phyloP scores from a whole-genome alignment of 2,797 vertebrate species.

The Poeciliopsis infans region DNA sequence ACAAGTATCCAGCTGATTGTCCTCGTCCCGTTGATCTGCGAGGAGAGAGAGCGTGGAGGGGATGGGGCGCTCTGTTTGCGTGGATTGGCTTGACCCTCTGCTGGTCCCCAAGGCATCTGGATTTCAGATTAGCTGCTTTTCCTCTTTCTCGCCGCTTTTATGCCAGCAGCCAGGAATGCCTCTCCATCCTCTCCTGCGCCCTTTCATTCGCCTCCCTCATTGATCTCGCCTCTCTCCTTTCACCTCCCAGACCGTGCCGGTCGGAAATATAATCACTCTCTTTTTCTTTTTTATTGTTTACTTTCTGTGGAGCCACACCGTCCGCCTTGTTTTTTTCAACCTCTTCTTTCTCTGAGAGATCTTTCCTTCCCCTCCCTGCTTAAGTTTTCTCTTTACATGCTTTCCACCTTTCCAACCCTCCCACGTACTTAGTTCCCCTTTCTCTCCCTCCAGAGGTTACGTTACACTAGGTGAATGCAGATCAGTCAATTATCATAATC shows the following conservation, averaged over 20 bases:
- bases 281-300: conserved; percentile 16
- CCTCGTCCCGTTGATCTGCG: conserved; percentile 49
- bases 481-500: conserved; percentile 58
- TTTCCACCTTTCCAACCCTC: conserved; percentile 45
- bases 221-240: conserved; percentile 35
- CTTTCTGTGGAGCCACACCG: conserved; percentile 10
- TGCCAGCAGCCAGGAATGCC: conserved; percentile 68
- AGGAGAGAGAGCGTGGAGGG: conserved; percentile 38
- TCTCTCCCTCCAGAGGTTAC: conserved; percentile 24
- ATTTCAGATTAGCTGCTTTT: conserved; percentile 70
- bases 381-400: conserved; percentile 58
- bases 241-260: conserved; percentile 27
- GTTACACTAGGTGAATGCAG: conserved; percentile 53
- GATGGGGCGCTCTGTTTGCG: conserved; percentile 33
- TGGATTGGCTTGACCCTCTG: conserved; percentile 63
- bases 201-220: conserved; percentile 46
- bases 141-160: conserved; percentile 38
- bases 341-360: conserved; percentile 11
- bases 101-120: conserved; percentile 72
- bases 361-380: conserved; percentile 20
- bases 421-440: conserved; percentile 26
- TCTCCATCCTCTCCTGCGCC: conserved; percentile 64
- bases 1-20: conserved; percentile 60
- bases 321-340: background rate
- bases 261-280: conserved; percentile 41